Conservation (phyloP, 64 coral and sea anemone genomes). For the Pachyseris speciosa region DNA sequence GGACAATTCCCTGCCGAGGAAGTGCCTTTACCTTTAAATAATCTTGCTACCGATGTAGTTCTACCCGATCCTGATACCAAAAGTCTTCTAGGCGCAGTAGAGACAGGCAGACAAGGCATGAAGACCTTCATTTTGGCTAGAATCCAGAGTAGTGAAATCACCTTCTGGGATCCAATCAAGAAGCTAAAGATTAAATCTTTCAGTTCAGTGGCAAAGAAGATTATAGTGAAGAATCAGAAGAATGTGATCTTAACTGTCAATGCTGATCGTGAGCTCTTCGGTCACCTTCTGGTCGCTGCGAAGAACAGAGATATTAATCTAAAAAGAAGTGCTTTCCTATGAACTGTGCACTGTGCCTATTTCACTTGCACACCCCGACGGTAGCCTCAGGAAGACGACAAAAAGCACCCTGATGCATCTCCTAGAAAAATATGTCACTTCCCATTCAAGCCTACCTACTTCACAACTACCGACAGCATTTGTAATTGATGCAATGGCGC, state of each 20-base stretch:
- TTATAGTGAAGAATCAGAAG: background rate
- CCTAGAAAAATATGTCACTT: slow-evolving; percentile 53
- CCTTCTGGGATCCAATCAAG: slow-evolving; percentile 40
- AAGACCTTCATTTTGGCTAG: background rate
- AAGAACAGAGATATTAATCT: slow-evolving; percentile 61
- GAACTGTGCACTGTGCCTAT: slow-evolving; percentile 64
- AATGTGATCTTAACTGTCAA: slow-evolving; percentile 6
- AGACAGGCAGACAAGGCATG: slow-evolving; percentile 13
- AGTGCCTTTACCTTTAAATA: too few relatives aligned
- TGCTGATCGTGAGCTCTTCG: slow-evolving; percentile 52
- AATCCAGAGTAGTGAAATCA: background rate
- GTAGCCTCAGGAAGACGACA: slow-evolving; percentile 60
- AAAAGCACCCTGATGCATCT: slow-evolving; percentile 70
- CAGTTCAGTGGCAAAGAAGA: background rate
- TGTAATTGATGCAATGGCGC: too few relatives aligned
- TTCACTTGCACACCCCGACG: slow-evolving; percentile 60
- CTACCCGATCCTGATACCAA: background rate
- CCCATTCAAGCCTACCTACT: slow-evolving; percentile 32
- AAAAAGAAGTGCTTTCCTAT: slow-evolving; percentile 66
- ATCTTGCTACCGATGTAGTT: slow-evolving; percentile 67
- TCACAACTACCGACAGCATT: slow-evolving; percentile 41
- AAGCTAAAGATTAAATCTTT: slow-evolving; percentile 51
- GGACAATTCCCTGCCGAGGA: too few relatives aligned
- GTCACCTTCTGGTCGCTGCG: slow-evolving; percentile 28
- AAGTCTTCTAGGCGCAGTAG: background rate